These are phyloP conservation scores for Poecilia latipinna DNA, from an alignment of 2,113 vertebrate genomes.

Conservation along the genomic window DNA sequence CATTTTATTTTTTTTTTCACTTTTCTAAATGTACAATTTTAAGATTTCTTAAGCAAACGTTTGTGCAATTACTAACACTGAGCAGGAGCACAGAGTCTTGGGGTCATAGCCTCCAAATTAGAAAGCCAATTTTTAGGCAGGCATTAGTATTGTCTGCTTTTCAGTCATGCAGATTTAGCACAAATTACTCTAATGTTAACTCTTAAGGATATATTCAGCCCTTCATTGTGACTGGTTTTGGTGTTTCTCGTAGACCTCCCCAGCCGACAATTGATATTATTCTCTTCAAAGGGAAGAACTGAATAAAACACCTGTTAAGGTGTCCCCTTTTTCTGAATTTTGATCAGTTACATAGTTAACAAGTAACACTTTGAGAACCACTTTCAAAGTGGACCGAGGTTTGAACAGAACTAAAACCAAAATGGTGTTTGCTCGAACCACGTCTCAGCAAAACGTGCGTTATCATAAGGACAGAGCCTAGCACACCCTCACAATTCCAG, in stretches of 20 bases:
- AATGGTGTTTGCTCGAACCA: neutral
- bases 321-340: slow-evolving; percentile 1
- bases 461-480: neutral
- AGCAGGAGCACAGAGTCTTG: neutral
- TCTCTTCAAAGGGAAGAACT: neutral
- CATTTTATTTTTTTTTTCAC: neutral
- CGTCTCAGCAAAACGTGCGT: neutral
- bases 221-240: neutral
- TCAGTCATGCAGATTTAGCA: neutral
- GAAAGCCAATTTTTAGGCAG: neutral
- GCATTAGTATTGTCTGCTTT: neutral
- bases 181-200: neutral
- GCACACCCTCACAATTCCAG: neutral
- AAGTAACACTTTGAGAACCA: neutral
- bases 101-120: neutral
- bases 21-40: neutral
- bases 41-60: neutral
- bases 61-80: neutral
- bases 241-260: neutral
- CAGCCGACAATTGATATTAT: neutral
- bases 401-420: neutral
- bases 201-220: neutral
- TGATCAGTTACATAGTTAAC: neutral
- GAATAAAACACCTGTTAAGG: neutral
- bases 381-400: neutral